phyloP scores from a whole-genome alignment of 1,140 invertebrate species.

The Pseudomyrmex pallidus region DNA sequence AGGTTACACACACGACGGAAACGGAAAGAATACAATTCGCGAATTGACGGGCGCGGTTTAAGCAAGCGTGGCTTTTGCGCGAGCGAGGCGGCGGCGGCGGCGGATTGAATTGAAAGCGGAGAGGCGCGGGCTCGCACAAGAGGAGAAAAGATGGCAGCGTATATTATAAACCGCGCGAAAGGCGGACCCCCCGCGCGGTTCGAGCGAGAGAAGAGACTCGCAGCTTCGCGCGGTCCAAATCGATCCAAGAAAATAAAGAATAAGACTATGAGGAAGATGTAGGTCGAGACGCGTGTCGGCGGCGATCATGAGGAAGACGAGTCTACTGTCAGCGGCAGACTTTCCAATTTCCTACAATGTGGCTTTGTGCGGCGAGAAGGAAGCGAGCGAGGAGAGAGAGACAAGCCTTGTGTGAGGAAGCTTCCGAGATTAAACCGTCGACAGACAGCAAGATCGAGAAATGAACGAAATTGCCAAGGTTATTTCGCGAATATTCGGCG shows the following conservation, averaged over 20 bases:
- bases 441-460: constrained; percentile 25
- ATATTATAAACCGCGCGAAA: constrained; percentile 44
- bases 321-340: constrained; percentile 54
- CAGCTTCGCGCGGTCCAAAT: constrained; percentile 25
- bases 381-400: constrained; percentile 7
- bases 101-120: constrained; percentile 38
- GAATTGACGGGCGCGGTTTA: constrained; percentile 44
- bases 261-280: constrained; percentile 29
- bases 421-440: constrained; percentile 31
- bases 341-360: constrained; percentile 61
- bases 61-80: constrained; percentile 3
- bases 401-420: constrained; percentile 25
- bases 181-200: background rate
- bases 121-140: background rate
- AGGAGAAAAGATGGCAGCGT: constrained; percentile 35
- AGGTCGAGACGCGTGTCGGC: constrained; percentile 48
- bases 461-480: constrained; percentile 44
- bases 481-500: background rate
- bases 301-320: constrained; percentile 43
- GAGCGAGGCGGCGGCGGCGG: background rate
- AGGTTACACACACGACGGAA: background rate
- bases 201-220: background rate
- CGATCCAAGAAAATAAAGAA: constrained; percentile 34
- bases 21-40: constrained; percentile 11
- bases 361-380: constrained; percentile 40